These are phyloP conservation scores for Halcyon badia DNA, from an alignment of 2,797 vertebrate genomes.

Conservation along the genomic window DNA sequence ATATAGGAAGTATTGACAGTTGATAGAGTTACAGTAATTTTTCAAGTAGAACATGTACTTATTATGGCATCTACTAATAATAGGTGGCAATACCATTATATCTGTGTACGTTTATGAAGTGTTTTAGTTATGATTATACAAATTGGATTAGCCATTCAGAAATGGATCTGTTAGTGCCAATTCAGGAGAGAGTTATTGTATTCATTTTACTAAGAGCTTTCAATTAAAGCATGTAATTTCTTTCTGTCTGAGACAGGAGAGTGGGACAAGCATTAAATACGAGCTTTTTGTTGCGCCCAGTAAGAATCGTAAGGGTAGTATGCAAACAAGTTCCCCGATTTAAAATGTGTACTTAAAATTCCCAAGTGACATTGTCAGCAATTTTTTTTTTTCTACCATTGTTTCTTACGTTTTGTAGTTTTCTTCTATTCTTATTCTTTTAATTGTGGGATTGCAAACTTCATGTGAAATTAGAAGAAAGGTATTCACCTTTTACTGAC, in stretches of 20 bases:
- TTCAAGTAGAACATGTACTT: background rate
- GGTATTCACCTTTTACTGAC: background rate
- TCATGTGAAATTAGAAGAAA: background rate
- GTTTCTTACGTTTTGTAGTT: background rate
- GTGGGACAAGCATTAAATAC: background rate
- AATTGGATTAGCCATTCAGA: background rate
- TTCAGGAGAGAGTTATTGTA: background rate
- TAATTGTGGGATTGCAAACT: background rate
- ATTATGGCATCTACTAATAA: background rate
- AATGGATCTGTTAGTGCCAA: background rate
- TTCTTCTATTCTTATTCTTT: background rate
- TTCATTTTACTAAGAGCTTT: background rate
- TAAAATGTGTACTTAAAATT: background rate
- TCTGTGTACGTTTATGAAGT: background rate
- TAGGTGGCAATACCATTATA: background rate
- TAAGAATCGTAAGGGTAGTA: background rate
- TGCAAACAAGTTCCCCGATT: background rate
- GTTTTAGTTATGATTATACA: background rate
- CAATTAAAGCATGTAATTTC: background rate
- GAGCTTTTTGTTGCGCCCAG: background rate
- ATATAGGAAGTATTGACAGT: background rate
- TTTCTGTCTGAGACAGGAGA: background rate
- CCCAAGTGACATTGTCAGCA: background rate
- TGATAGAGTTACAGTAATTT: background rate
- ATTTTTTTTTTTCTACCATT: fast-evolving